These are phyloP conservation scores for Sebastes nivosus DNA, from an alignment of 2,797 vertebrate species.

Conservation along the genomic window DNA sequence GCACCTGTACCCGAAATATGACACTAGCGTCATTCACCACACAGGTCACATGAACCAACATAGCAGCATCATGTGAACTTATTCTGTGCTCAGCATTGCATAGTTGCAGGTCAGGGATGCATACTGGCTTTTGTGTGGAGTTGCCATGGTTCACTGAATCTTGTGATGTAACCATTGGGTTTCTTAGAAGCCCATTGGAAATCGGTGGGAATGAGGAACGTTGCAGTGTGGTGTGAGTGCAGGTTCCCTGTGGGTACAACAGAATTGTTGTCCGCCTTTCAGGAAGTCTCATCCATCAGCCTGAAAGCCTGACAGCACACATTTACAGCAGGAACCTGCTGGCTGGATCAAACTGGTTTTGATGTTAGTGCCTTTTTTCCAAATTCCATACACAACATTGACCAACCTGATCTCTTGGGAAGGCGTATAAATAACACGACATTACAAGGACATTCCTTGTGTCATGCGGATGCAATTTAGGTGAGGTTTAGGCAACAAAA, in stretches of 20 bases:
- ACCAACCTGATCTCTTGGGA: no score
- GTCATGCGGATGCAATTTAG: no score
- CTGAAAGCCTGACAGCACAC: constrained; percentile 22
- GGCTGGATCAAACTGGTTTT: constrained; percentile 24
- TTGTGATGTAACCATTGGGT: constrained; percentile 63
- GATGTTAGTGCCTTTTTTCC: neutral
- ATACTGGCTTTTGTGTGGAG: constrained; percentile 63
- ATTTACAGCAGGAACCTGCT: constrained; percentile 20
- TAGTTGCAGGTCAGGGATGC: constrained; percentile 40
- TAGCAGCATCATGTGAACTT: constrained; percentile 56
- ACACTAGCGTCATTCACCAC: constrained; percentile 26
- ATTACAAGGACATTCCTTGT: no score
- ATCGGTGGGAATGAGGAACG: constrained; percentile 64
- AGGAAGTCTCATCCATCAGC: constrained; percentile 55
- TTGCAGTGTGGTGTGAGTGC: constrained; percentile 70
- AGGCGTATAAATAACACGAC: no score
- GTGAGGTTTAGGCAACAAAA: no score
- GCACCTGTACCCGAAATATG: constrained; percentile 53
- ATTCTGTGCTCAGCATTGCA: constrained; percentile 22
- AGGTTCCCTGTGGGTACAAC: constrained; percentile 47
- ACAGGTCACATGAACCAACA: constrained; percentile 36
- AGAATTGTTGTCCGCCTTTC: constrained; percentile 53
- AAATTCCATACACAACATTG: neutral
- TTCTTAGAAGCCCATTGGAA: constrained; percentile 72
- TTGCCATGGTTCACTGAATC: constrained; percentile 62